A percentile compares a stretch with the other conserved stretches of the same genome.
phyloP scores from a whole-genome alignment of 2,888 invertebrate species.

The Chironomus riparius region DNA sequence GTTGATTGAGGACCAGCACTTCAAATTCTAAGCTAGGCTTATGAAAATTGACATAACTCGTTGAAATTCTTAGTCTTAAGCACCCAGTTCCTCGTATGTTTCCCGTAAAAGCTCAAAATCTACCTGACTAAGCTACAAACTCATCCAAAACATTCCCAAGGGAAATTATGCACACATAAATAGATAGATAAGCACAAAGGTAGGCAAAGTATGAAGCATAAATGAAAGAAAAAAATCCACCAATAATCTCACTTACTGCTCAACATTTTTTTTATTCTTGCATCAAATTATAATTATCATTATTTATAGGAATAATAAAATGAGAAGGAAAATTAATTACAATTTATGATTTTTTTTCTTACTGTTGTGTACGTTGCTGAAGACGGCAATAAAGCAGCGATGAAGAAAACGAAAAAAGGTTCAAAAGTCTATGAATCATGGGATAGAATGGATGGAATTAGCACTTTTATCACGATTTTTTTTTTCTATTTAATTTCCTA shows the following conservation, averaged over 20 bases:
- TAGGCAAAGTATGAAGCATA: background rate
- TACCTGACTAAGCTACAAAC: too few relatives aligned
- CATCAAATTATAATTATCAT: conserved; percentile 17
- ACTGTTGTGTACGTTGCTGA: background rate
- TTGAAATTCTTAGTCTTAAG: too few relatives aligned
- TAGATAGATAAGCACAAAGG: background rate
- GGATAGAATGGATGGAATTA: conserved; percentile 16
- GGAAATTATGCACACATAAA: too few relatives aligned
- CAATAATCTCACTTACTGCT: background rate
- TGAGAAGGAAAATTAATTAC: conserved; percentile 21
- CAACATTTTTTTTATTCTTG: background rate
- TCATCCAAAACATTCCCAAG: too few relatives aligned
- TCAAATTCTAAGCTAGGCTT: too few relatives aligned
- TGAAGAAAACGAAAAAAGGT: background rate
- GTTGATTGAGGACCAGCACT: too few relatives aligned
- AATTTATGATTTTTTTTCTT: conserved; percentile 19
- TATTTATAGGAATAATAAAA: conserved; percentile 13
- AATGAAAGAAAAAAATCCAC: background rate
- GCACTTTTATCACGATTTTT: conserved; percentile 14
- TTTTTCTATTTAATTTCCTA: background rate
- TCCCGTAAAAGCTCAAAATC: too few relatives aligned
- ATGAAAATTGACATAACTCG: too few relatives aligned
- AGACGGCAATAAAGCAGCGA: too few relatives aligned
- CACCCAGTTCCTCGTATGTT: too few relatives aligned
- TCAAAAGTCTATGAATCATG: conserved; percentile 12